Percentiles rank a stretch among this genome's conserved stretches.
These are phyloP conservation scores for Odontocolon sp. DNA, from an alignment of 2,888 invertebrate genomes.

Conservation along the genomic window DNA sequence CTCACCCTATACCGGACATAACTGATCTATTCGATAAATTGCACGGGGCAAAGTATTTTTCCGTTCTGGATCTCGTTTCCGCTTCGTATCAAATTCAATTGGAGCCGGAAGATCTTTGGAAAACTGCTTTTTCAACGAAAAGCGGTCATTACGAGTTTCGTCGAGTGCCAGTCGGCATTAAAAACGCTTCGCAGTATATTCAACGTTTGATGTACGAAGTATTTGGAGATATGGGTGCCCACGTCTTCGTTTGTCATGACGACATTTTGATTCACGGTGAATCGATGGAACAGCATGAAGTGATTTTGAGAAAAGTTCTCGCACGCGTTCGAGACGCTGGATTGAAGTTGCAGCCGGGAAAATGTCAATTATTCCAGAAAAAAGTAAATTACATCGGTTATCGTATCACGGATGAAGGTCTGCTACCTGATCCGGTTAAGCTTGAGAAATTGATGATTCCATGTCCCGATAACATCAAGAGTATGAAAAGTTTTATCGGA, in stretches of 20 bases:
- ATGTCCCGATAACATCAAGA: neutral
- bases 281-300: conserved; percentile 39
- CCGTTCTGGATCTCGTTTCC: conserved; percentile 51
- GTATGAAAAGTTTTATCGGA: conserved; percentile 19
- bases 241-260: conserved; percentile 35
- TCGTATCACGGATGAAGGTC: conserved; percentile 23
- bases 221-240: conserved; percentile 2
- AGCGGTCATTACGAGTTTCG: conserved; percentile 50
- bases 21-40: conserved; percentile 36
- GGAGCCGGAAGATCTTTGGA: conserved; percentile 14
- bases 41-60: conserved; percentile 32
- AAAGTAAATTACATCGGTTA: conserved; percentile 33
- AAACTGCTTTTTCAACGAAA: conserved; percentile 41
- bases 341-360: conserved; percentile 33
- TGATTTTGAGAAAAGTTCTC: conserved; percentile 24
- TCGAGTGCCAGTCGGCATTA: conserved; percentile 36
- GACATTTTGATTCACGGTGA: conserved; percentile 43
- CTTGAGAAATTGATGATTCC: conserved; percentile 6
- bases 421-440: conserved; percentile 31
- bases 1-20: conserved; percentile 26
- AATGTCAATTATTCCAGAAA: conserved; percentile 36
- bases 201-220: conserved; percentile 44
- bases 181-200: conserved; percentile 21
- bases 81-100: conserved; percentile 44
- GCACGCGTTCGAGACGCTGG: conserved; percentile 7